Conservation (phyloP, 2,113 vertebrate genomes). For the Syrrhaptes paradoxus region DNA sequence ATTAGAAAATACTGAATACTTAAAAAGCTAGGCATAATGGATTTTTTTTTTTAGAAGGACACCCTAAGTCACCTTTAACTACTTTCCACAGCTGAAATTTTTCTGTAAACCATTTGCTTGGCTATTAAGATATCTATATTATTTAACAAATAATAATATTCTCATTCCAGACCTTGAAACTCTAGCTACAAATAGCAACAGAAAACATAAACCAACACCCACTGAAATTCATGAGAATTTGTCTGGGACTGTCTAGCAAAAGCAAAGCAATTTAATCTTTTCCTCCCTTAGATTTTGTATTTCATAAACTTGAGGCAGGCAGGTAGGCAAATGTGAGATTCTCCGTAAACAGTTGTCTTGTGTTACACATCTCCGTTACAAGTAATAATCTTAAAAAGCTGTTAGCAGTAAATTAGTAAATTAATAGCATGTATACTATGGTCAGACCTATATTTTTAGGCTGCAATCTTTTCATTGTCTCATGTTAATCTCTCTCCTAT, state of each 20-base stretch:
- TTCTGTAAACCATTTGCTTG: neutral
- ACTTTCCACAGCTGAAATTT: neutral
- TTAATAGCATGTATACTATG: fast-evolving
- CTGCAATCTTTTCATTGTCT: neutral
- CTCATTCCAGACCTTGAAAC: neutral
- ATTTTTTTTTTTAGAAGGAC: neutral
- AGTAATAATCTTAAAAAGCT: neutral
- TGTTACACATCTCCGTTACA: neutral
- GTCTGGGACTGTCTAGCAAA: neutral
- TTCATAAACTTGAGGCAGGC: neutral
- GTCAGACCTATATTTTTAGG: neutral
- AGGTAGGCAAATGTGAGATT: neutral
- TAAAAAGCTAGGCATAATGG: neutral
- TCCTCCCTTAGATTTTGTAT: neutral
- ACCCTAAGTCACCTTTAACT: neutral
- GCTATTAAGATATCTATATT: neutral
- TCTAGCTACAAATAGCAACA: neutral
- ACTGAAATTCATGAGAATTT: neutral
- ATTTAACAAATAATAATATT: neutral
- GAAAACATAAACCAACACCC: neutral
- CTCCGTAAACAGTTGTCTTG: neutral
- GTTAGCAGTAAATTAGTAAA: neutral
- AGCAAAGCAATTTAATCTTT: neutral
- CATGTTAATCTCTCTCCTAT: neutral
- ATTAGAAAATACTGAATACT: neutral